A percentile compares a stretch with the other conserved stretches of the same genome.
Conservation (phyloP, 1,140 invertebrate genomes). For the Procambarus clarkii region DNA sequence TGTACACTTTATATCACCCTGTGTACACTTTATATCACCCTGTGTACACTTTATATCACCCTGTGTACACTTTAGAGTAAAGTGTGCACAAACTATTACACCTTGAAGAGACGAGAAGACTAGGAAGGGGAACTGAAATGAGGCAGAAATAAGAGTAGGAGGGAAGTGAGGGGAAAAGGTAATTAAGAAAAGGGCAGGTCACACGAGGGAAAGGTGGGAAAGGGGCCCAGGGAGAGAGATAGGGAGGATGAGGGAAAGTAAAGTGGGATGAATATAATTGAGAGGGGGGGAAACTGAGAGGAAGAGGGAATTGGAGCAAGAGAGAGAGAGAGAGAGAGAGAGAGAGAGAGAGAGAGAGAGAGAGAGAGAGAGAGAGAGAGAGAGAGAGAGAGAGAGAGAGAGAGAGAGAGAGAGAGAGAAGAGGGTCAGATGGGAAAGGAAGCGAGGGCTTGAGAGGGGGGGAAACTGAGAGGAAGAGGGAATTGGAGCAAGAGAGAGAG, state of each 20-base stretch:
- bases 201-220: no score
- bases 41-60: no score
- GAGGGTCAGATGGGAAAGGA: background rate
- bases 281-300: no score
- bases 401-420: background rate
- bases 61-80: no score
- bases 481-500: background rate
- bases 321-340: background rate
- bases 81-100: no score
- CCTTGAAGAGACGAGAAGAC: background rate
- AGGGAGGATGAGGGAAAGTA: background rate
- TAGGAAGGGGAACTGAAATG: background rate
- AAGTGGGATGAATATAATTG: no score
- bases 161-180: background rate
- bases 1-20: no score
- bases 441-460: background rate
- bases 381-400: background rate
- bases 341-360: background rate
- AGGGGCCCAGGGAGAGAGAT: no score
- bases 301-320: background rate
- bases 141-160: background rate
- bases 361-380: background rate
- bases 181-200: background rate
- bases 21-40: no score
- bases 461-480: background rate